Evolutionary conservation across 2,113 vertebrate genomes (phyloP).

Genomic region (Galemys pyrenaicus): DNA sequence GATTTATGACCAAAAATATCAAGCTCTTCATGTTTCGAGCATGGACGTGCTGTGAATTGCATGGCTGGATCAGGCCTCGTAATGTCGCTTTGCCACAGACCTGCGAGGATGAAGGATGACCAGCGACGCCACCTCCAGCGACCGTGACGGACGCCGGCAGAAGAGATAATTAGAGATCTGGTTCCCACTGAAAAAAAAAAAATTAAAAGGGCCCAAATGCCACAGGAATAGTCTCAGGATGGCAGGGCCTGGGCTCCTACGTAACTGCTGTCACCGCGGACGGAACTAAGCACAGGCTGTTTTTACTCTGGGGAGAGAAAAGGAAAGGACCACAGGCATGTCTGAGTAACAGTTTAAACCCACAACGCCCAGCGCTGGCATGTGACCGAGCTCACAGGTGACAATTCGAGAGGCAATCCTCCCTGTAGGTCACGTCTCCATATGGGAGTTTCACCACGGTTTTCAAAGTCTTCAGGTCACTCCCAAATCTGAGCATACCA

Average conservation of each 20-base stretch:
- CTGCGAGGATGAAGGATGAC: background rate
- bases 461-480: conserved; percentile 14
- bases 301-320: background rate
- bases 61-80: accelerated
- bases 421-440: background rate
- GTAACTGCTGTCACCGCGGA: background rate
- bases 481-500: conserved; percentile 47
- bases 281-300: background rate
- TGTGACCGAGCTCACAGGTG: background rate
- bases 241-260: background rate
- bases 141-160: background rate
- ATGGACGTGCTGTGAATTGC: background rate
- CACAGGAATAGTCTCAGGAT: background rate
- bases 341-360: conserved; percentile 1
- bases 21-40: conserved; percentile 45
- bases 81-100: conserved; percentile 40
- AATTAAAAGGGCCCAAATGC: background rate
- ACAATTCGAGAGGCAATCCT: background rate
- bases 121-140: background rate
- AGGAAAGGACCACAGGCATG: background rate
- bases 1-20: conserved; percentile 69
- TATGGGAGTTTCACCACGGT: background rate
- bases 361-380: background rate
- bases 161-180: conserved; percentile 24
- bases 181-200: background rate